Evolutionary conservation across 2,888 invertebrate genomes (phyloP).

Genomic region (Metacarcinus magister): DNA sequence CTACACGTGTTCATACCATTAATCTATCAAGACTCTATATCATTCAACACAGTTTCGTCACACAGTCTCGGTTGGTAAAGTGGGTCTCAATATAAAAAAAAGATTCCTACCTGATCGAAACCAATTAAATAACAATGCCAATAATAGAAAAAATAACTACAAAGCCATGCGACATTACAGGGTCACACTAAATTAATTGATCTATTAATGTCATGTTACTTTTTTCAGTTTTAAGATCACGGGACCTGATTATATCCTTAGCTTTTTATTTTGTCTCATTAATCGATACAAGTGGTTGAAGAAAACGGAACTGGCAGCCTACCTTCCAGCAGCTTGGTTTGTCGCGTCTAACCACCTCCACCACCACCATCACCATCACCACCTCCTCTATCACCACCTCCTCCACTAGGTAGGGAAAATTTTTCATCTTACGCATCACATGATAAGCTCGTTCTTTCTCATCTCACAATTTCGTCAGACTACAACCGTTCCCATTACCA

Average conservation of each 20-base stretch:
- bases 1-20: not conserved
- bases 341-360: not conserved
- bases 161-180: not conserved
- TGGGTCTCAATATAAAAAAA: not conserved
- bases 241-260: not conserved
- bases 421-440: not conserved
- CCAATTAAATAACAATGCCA: not conserved
- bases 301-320: not conserved
- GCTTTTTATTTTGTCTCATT: not conserved
- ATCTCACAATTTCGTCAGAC: not conserved
- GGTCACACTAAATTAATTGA: not conserved
- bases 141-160: not conserved
- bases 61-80: not conserved
- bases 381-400: not conserved
- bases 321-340: not conserved
- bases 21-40: not conserved
- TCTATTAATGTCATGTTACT: not conserved
- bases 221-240: not conserved
- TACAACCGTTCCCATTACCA: not conserved
- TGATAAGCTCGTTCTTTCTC: not conserved
- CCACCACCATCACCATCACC: not conserved
- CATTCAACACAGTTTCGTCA: not conserved
- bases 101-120: not conserved
- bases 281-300: not conserved
- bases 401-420: not conserved